Evolutionary conservation across 2,113 vertebrate species (phyloP).

Genomic region (Protobothrops mucrosquamatus): DNA sequence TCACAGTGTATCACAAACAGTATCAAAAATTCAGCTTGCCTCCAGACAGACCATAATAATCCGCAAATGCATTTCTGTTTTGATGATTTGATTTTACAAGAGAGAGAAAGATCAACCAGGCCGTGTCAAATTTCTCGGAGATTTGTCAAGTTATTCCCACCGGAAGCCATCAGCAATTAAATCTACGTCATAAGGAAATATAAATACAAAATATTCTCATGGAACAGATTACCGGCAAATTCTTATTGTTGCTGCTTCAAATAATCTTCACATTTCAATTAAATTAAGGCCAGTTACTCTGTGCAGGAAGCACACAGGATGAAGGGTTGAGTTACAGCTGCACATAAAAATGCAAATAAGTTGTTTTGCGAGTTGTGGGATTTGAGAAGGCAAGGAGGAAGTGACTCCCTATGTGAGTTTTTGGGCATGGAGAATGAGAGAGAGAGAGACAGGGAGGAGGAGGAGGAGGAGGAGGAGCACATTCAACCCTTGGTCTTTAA

Average conservation of each 20-base stretch:
- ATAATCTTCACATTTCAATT: constrained; percentile 65
- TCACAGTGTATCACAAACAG: not conserved
- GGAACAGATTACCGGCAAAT: constrained; percentile 55
- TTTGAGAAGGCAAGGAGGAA: constrained; percentile 35
- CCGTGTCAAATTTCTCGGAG: constrained; percentile 47
- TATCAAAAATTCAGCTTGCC: constrained; percentile 32
- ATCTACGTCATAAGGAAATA: constrained; percentile 36
- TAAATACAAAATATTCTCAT: constrained; percentile 53
- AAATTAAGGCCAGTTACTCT: constrained; percentile 66
- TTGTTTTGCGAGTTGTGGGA: constrained; percentile 57
- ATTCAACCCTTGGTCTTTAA: constrained; percentile 59
- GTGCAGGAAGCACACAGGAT: constrained; percentile 56
- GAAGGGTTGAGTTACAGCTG: constrained; percentile 54
- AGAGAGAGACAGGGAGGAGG: not conserved
- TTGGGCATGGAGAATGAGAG: not conserved
- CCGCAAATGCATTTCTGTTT: constrained; percentile 47
- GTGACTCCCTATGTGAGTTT: not conserved
- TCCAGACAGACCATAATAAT: constrained; percentile 42
- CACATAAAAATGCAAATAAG: constrained; percentile 64
- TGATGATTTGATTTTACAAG: constrained; percentile 40
- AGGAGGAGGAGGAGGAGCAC: too few relatives aligned
- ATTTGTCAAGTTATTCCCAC: constrained; percentile 55
- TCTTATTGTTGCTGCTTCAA: not conserved
- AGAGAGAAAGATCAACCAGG: constrained; percentile 53
- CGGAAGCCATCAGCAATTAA: constrained; percentile 41